phyloP scores from a whole-genome alignment of 2,113 vertebrate species.

The Hystrix cristata region DNA sequence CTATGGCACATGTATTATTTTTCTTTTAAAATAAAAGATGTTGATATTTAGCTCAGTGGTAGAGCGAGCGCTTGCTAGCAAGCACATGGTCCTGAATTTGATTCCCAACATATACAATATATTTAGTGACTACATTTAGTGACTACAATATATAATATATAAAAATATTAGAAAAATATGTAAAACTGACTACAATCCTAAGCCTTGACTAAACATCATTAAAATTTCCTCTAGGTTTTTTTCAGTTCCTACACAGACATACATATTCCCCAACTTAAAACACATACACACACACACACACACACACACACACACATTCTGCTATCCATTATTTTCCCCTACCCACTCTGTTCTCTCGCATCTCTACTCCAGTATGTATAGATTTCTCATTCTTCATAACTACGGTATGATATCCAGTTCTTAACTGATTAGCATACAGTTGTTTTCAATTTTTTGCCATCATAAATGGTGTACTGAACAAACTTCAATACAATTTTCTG shows the following conservation, averaged over 20 bases:
- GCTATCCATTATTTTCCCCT: neutral
- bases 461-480: neutral
- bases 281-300: neutral
- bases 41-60: too few relatives aligned
- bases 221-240: slow-evolving; percentile 21
- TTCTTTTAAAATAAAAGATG: neutral
- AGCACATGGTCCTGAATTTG: too few relatives aligned
- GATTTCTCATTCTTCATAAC: slow-evolving; percentile 3
- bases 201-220: neutral
- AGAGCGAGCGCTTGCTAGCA: too few relatives aligned
- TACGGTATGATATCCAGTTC: neutral
- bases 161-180: neutral
- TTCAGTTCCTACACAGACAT: neutral
- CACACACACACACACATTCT: neutral
- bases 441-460: slow-evolving; percentile 16
- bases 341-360: neutral
- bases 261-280: neutral
- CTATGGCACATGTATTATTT: neutral
- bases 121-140: too few relatives aligned
- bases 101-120: too few relatives aligned
- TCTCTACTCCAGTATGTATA: neutral
- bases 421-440: neutral
- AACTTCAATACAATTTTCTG: neutral
- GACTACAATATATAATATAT: too few relatives aligned
- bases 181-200: neutral